A percentile compares a stretch with the other conserved stretches of the same genome.
Evolutionary conservation across 2,113 vertebrate genomes (phyloP).

Genomic region (Laticauda laticaudata): DNA sequence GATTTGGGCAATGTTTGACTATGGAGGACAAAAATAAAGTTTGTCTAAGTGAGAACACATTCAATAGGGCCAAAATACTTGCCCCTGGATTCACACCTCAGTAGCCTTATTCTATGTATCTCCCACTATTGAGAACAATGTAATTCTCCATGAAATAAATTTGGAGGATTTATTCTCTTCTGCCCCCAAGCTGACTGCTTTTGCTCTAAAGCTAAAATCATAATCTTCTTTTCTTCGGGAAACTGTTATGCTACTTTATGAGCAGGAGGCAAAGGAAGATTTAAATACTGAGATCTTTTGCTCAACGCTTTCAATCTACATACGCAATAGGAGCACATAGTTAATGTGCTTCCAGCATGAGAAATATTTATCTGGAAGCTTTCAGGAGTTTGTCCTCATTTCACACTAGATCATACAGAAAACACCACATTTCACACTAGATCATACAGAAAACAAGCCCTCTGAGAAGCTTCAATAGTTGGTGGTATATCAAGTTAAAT

Average conservation of each 20-base stretch:
- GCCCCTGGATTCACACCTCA: background rate
- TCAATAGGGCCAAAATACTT: background rate
- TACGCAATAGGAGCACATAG: slow-evolving; percentile 13
- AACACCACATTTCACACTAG: background rate
- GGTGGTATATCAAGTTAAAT: background rate
- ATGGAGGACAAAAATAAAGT: background rate
- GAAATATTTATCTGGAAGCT: slow-evolving; percentile 23
- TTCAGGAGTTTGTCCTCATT: background rate
- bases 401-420: slow-evolving; percentile 16
- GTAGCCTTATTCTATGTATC: background rate
- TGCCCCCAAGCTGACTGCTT: background rate
- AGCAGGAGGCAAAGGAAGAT: slow-evolving; percentile 9
- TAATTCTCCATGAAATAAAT: slow-evolving; percentile 29
- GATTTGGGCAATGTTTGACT: background rate
- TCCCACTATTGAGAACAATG: background rate
- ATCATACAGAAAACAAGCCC: slow-evolving; percentile 26
- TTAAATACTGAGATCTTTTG: slow-evolving; percentile 31
- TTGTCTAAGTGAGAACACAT: fast-evolving
- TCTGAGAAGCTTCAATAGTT: background rate
- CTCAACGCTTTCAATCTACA: slow-evolving; percentile 25
- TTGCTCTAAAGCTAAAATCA: slow-evolving; percentile 35
- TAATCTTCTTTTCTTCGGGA: slow-evolving; percentile 38
- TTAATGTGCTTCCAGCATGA: background rate
- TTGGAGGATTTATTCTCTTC: background rate
- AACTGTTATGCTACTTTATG: slow-evolving; percentile 23